Evolutionary conservation across 2,113 vertebrate genomes (phyloP), one percentile per base, ranked within the genome.

Genomic region (Clupea harengus): DNA sequence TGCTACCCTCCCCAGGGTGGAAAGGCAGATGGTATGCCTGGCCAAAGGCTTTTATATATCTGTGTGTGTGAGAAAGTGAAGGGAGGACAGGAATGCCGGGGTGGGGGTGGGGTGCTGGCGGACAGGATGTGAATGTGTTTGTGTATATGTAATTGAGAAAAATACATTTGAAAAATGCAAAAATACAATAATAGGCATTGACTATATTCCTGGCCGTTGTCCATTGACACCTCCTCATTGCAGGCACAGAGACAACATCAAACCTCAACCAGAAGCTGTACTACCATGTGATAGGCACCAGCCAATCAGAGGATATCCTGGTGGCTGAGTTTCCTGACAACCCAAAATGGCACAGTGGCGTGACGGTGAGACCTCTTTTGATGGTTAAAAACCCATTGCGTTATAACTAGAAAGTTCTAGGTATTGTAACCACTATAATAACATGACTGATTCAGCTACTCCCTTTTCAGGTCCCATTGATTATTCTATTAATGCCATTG

Each of bases 231-330:
- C 45, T 45, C 3, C 32, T 54, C 8, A 50, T 60, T 82, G 46
- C 67, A 90, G 95, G 94, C 80, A 95, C 95, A 4, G 95, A 95
- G 83, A 96, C 95, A 8, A 95, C 94, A 9, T 54, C 86, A 85
- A 95, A 94, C 90, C 84, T 96, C 60, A 94, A 95, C 84, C 95
- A 96, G 90, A 96, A 96, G 90, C 93, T 95, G 52, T 95, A 87
- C 91, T 95, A 93, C 90, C 95, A 96, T 45, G 90, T 92, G 57
- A 90, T 95, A 0, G 94, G 93, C 81, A 95, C 92, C 83, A 81
- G 85, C 13, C 95, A 96, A 88, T 93, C 95, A 0, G 90, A 95
- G 6, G 95, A 96, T 83, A 80, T 95, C 67, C 89, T 96, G 86
- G 95, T 95, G 10, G 95, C 94, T 0, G 95, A 95, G 85, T 96